Evolutionary conservation across 2,797 vertebrate species (phyloP).

Genomic region (Echeneis naucrates): DNA sequence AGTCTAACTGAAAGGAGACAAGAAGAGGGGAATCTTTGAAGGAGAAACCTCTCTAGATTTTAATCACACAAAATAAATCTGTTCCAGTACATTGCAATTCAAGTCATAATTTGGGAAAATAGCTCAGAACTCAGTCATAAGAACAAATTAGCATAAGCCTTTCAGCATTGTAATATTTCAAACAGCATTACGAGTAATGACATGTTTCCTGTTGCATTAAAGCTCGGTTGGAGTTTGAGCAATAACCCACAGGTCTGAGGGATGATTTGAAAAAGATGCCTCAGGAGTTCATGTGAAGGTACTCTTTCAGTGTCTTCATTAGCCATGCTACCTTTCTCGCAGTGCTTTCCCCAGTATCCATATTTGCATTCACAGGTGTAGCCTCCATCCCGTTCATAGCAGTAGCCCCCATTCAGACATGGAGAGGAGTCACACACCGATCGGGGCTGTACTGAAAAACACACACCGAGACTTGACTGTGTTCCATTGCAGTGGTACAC

Average conservation of each 20-base stretch:
- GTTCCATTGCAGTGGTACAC: slow-evolving; percentile 70
- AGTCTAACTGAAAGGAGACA: slow-evolving; percentile 88
- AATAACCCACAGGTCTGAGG: slow-evolving; percentile 24
- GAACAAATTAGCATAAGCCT: slow-evolving; percentile 63
- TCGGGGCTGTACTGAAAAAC: slow-evolving; percentile 91
- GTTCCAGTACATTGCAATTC: slow-evolving; percentile 46
- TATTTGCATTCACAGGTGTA: slow-evolving; percentile 93
- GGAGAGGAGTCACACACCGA: slow-evolving; percentile 97
- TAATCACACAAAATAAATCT: slow-evolving; percentile 59
- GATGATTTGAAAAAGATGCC: slow-evolving; percentile 22
- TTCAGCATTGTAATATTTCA: slow-evolving; percentile 67
- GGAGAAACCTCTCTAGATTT: slow-evolving; percentile 22
- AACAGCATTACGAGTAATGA: slow-evolving; percentile 56
- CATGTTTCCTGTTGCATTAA: slow-evolving; percentile 59
- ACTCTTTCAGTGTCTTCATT: background rate
- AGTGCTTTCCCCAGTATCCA: slow-evolving; percentile 92
- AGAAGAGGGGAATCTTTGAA: slow-evolving; percentile 56
- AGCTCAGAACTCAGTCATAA: slow-evolving; percentile 54
- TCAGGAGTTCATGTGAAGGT: slow-evolving; percentile 3
- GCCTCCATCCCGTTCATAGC: slow-evolving; percentile 88
- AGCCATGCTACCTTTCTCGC: slow-evolving; percentile 91
- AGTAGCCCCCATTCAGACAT: slow-evolving; percentile 95
- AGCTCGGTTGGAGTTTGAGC: slow-evolving; percentile 34
- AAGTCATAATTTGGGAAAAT: slow-evolving; percentile 55
- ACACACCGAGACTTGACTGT: slow-evolving; percentile 85